Evolutionary conservation across 2,888 invertebrate genomes (phyloP), one percentile per base, ranked within the genome.

Genomic region (Athetis lepigone): DNA sequence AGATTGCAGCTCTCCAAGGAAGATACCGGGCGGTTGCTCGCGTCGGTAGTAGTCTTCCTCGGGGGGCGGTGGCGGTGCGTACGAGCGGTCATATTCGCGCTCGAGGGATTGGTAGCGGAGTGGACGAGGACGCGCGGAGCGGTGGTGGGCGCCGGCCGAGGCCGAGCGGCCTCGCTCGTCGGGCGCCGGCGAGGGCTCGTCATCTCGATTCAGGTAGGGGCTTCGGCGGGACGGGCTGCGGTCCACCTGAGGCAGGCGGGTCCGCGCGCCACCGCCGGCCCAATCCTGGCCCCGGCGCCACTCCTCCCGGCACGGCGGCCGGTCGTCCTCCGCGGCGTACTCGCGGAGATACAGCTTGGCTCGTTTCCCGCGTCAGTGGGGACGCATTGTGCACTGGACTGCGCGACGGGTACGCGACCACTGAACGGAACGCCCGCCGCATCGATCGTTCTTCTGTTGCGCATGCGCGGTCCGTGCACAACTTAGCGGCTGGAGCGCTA

Each of bases 171-270:
- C 97, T 91, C 97, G 97, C 95, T 98, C 97, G 94, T 97, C 97
- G 90, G 98, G 98, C 94, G 98, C 98, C 86, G 96, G 97, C 70
- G 93, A 93, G 85, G 97, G 96, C 93, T 98, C 97, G 93, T 98
- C 98, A 95, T 97, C 96, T 91, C 96, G 95, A 90, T 96, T 96
- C 91, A 97, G 97, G 95, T 97, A 96, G 88, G 96, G 96, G 92
- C 97, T 96, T 95, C 98, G 97, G 90, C 98, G 96, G 87, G 98
- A 97, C 91, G 98, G 98, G 93, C 98, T 97, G 91, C 98, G 97
- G 96, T 98, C 98, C 92, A 98, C 98, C 91, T 98, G 98, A 90
- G 98, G 98, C 95, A 98, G 88, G 96, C 94, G 92, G 79, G 95
- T 92, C 97, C 97, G 95, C 96, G 91, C 77, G 74, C 81, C 83